Base-by-base conservation (phyloP, 2,797 vertebrate genomes). In the Phaenicophaeus curvirostris region DNA sequence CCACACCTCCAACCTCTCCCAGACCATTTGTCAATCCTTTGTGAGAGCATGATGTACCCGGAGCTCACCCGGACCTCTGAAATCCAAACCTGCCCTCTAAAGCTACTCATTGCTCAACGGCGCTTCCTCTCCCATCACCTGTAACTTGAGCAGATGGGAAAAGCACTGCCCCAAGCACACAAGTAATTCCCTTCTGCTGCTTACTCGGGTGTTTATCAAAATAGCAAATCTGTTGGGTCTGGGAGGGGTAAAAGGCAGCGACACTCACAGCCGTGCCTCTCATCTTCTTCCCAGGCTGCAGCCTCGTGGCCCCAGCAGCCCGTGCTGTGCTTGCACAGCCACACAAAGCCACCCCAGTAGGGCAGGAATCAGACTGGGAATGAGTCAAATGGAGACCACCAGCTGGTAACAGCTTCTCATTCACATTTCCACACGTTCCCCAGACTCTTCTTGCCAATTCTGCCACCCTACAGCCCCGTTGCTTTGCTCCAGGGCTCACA, bases 391-490 rank as follows among this genome's bases (percentile, higher is more conserved):
- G 8, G 20, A 23, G 28, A 13, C 20, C 25, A 14, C 4, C 6
- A 6, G 21, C 13, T 6, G 24, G 54, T 25, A 67, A 35, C 5
- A 7, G 82, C 42, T 50, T 21, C 76, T 14, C 35, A 25, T 11
- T 13, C 2, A 1, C 3, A 2, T 23, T 6, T 20, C 31, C 8
- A 1, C 7, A 77, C 1, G 1, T 2, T 5, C 16, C 54, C 17
- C 30, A 42, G 25, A 23, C 21, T 48, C 46, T 44, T 42, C 42
- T 15, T 18, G 42, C 44, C 18, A 18, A 44, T 44, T 44, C 44
- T 18, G 44, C 44, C 44, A 44, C 44, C 44, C 44, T 44, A 42
- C 42, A 7, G 46, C 21, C 46, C 20, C 19, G 20, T 48, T 50
- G 48, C 42, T 17, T 15, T 16, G 15, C 42, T 44, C 24, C 25